These are phyloP conservation scores for Morone chrysops DNA, from an alignment of 2,113 vertebrate species.

Conservation along the genomic window DNA sequence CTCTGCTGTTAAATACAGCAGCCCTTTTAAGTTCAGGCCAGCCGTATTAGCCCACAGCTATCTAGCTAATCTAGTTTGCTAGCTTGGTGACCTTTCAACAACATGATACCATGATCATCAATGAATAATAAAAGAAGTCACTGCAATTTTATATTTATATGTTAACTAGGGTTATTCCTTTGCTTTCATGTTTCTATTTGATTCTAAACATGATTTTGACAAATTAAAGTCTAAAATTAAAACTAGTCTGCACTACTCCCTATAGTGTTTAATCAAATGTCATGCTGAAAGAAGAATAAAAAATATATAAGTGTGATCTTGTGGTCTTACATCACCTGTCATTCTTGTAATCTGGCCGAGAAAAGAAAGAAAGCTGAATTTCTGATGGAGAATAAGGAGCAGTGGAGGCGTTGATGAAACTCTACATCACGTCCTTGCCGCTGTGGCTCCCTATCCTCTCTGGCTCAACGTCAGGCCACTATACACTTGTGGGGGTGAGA, in stretches of 20 bases:
- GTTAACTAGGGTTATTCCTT: background rate
- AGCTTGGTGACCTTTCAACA: conserved; percentile 17
- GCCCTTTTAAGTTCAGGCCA: background rate
- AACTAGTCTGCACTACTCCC: background rate
- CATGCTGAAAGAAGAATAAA: background rate
- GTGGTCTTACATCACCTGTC: conserved; percentile 51
- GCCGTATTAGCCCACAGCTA: background rate
- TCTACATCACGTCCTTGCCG: conserved; percentile 25
- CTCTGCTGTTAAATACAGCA: background rate
- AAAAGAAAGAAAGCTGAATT: background rate
- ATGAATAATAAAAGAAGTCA: background rate
- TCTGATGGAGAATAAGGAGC: conserved; percentile 32
- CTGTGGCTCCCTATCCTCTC: conserved; percentile 24
- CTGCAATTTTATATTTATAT: background rate
- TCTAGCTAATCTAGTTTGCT: background rate
- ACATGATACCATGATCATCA: background rate
- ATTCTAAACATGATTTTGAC: no score
- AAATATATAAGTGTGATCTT: conserved; percentile 14
- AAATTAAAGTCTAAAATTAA: background rate
- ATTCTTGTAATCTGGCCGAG: conserved; percentile 25
- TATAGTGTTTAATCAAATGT: conserved; percentile 39
- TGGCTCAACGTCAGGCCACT: conserved; percentile 36
- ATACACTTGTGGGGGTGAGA: conserved; percentile 13
- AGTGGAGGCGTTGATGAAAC: conserved; percentile 47
- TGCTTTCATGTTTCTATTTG: background rate